These are phyloP conservation scores for Tubulanus polymorphus DNA, from an alignment of 2,888 invertebrate species.

Conservation along the genomic window DNA sequence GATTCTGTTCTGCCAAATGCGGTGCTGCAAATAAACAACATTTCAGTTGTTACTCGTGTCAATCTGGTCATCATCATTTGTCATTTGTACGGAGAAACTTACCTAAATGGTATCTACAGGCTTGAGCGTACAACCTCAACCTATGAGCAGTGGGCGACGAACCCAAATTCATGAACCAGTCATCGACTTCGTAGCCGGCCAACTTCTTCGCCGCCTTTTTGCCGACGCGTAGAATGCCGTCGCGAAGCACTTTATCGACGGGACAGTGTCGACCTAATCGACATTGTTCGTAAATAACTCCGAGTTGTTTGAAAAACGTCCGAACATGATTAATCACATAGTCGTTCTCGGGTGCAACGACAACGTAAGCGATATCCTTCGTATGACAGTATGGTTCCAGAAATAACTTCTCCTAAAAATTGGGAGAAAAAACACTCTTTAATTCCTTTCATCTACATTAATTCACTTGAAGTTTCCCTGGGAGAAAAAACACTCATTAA, in stretches of 20 bases:
- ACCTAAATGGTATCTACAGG: constrained; percentile 68
- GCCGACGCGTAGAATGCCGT: constrained; percentile 83
- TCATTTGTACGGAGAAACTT: constrained; percentile 13
- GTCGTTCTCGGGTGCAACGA: constrained; percentile 89
- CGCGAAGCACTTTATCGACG: constrained; percentile 73
- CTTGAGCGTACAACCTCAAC: constrained; percentile 80
- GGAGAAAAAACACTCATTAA: too few relatives aligned
- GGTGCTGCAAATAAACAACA: constrained; percentile 57
- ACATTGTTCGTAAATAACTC: constrained; percentile 90
- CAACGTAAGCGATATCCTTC: constrained; percentile 90
- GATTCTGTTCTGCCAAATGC: constrained; percentile 69
- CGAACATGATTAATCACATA: constrained; percentile 72
- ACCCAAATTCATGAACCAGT: constrained; percentile 78
- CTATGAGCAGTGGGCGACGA: constrained; percentile 77
- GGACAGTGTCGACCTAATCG: constrained; percentile 90
- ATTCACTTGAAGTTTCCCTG: too few relatives aligned
- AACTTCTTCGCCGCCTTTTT: constrained; percentile 62
- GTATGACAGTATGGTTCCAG: constrained; percentile 94
- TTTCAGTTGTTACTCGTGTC: neutral
- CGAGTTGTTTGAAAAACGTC: constrained; percentile 87
- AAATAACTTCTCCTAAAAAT: constrained; percentile 73
- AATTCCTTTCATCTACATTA: too few relatives aligned
- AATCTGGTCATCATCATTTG: neutral
- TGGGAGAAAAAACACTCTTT: neutral
- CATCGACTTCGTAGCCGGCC: constrained; percentile 68